Conservation (phyloP, 2,797 vertebrate genomes). For the Ctenochaetus hawaiiensis region DNA sequence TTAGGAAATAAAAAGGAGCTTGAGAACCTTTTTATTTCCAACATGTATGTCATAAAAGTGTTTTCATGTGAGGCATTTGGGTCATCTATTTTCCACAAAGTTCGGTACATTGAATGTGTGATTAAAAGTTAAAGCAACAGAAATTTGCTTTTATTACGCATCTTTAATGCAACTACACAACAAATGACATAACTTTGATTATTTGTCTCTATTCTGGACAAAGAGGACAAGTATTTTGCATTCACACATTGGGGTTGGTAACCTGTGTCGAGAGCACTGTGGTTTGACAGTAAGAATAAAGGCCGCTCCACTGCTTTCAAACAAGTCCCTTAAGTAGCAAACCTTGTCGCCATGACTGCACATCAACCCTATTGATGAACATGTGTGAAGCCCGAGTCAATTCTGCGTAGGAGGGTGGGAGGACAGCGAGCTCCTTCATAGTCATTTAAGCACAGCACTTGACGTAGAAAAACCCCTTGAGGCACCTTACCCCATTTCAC, state of each 20-base stretch:
- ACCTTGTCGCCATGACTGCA: slow-evolving; percentile 71
- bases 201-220: slow-evolving; percentile 21
- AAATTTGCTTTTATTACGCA: slow-evolving; percentile 40
- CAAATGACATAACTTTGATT: slow-evolving; percentile 37
- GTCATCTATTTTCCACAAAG: slow-evolving; percentile 16
- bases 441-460: slow-evolving; percentile 72
- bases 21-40: slow-evolving; percentile 46
- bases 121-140: slow-evolving; percentile 39
- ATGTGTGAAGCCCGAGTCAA: slow-evolving; percentile 64
- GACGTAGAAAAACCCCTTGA: slow-evolving; percentile 61
- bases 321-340: slow-evolving; percentile 78
- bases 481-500: slow-evolving; percentile 72
- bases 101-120: slow-evolving; percentile 6
- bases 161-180: slow-evolving; percentile 34
- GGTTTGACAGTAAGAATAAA: slow-evolving; percentile 49
- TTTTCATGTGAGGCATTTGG: slow-evolving; percentile 38
- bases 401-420: slow-evolving; percentile 47
- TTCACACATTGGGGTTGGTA: slow-evolving; percentile 55
- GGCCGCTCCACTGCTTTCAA: slow-evolving; percentile 50
- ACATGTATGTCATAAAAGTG: slow-evolving; percentile 39
- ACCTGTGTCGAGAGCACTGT: slow-evolving; percentile 42
- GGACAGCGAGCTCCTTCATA: slow-evolving; percentile 60
- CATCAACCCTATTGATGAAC: slow-evolving; percentile 77
- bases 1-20: slow-evolving; percentile 45
- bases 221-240: slow-evolving; percentile 71